phyloP scores from a whole-genome alignment of 23 tunicate species.

The Ascidia mentula region DNA sequence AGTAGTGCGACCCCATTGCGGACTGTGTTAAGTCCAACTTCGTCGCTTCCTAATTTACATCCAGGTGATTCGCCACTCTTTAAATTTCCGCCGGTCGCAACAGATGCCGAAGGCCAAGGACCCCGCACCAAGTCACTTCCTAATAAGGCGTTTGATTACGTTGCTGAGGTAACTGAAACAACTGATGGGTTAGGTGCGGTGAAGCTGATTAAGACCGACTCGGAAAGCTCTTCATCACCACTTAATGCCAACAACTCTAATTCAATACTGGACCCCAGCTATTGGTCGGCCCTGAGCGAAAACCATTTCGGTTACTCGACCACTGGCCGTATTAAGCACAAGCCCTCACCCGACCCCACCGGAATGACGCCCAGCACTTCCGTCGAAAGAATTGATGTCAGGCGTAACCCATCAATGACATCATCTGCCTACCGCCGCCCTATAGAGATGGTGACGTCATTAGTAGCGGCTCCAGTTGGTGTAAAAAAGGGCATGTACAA shows the following conservation, averaged over 20 bases:
- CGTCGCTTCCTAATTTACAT: conserved; percentile 53
- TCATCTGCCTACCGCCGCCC: background rate
- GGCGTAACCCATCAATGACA: background rate
- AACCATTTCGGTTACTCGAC: background rate
- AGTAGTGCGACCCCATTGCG: background rate
- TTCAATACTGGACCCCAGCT: background rate
- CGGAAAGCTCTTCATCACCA: background rate
- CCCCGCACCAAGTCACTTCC: background rate
- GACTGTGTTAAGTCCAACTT: conserved; percentile 30
- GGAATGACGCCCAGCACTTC: conserved; percentile 6
- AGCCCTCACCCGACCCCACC: background rate
- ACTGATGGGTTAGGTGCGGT: background rate
- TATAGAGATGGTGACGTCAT: background rate
- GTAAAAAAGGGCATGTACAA: background rate
- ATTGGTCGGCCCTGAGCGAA: background rate
- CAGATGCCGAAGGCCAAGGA: background rate
- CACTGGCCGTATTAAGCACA: background rate
- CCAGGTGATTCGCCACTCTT: background rate
- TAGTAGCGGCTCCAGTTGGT: background rate
- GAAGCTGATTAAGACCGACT: background rate
- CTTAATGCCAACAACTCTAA: background rate
- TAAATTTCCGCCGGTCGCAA: background rate
- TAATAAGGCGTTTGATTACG: background rate
- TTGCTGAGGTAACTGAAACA: background rate
- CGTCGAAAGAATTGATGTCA: background rate